Conservation (phyloP, 30 jellyfish, hydroid and myxozoan species). For the Euphysa ruthae region DNA sequence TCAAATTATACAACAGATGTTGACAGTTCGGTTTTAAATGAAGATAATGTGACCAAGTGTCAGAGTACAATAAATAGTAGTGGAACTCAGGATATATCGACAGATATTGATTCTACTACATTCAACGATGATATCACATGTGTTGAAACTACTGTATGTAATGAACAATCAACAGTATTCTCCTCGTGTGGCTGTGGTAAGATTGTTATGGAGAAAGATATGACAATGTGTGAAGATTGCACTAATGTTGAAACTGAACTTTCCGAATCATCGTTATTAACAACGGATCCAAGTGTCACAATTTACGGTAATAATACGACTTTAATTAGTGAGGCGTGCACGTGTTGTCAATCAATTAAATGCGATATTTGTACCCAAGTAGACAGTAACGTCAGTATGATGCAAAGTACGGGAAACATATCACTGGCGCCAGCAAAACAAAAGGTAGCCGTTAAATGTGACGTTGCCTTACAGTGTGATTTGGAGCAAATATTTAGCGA, state of each 20-base stretch:
- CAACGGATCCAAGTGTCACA: neutral
- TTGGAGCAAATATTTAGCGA: too few species aligned
- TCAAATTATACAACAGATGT: neutral
- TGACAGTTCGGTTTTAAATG: conserved; percentile 7
- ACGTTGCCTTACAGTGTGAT: neutral
- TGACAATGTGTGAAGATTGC: conserved; percentile 12
- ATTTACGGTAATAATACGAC: neutral
- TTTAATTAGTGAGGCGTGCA: neutral
- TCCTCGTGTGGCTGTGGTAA: conserved; percentile 9
- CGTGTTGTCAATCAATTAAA: neutral
- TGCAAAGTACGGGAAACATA: conserved; percentile 22
- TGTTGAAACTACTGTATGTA: neutral
- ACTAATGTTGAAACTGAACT: neutral
- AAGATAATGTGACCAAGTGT: conserved; percentile 11
- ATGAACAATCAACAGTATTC: neutral
- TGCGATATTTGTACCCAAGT: conserved; percentile 16
- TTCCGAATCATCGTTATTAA: neutral
- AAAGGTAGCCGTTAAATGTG: too few species aligned
- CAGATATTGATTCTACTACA: neutral
- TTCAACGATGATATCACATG: neutral
- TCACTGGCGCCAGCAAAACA: too few species aligned
- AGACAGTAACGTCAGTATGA: neutral
- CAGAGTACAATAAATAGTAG: too few species aligned
- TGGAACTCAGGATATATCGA: too few species aligned
- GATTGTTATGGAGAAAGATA: neutral